Base-by-base conservation (phyloP, 2,888 invertebrate species). In the Eupsilia transversa region DNA sequence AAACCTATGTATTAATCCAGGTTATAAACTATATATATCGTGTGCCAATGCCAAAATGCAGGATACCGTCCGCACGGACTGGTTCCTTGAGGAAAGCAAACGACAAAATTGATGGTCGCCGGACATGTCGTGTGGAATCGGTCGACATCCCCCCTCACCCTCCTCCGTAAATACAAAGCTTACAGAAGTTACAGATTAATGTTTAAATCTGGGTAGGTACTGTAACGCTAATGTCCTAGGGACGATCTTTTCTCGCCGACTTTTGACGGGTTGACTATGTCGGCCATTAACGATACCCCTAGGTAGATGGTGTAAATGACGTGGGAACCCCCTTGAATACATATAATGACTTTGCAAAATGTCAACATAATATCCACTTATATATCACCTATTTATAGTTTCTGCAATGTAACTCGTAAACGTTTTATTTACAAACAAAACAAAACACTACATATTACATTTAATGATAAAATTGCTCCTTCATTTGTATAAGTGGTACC, bases 281-380 rank as follows among this genome's bases (percentile, higher is more conserved):
- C 33, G n/a, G 9, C 14, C 23, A 5, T n/a, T n/a, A 5, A 5
- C 17, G 1, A 20, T n/a, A n/a, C 4, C 3, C 35, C 23, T n/a
- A 1, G 49, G n/a, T 17, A 10, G 1, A 1, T 43, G 20, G 20
- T 14, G 49, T 5, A n/a, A 12, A 35, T 30, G 20, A 46, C 38
- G 20, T 43, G 14, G 5, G 10, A 14, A 59, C 12, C 10, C 38
- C 33, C 20, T 30, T 30, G 20, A 30, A 20, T 14, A 46, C 14
- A 54, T 79, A 71, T 79, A 61, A 71, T 76, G 76, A 76, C 76
- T 54, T 54, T 46, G 72, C 46, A 38, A 17, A 54, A 61, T 23
- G 4, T 46, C 43, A 46, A 54, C 27, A 54, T 46, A 41, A 60
- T 70, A 1, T 27, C 43, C 60, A 76, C 70, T 54, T 76, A 17